Percentiles rank a stretch among this genome's conserved stretches.
phyloP scores from a whole-genome alignment of 2,113 vertebrate genomes.

The Anhinga rufa region DNA sequence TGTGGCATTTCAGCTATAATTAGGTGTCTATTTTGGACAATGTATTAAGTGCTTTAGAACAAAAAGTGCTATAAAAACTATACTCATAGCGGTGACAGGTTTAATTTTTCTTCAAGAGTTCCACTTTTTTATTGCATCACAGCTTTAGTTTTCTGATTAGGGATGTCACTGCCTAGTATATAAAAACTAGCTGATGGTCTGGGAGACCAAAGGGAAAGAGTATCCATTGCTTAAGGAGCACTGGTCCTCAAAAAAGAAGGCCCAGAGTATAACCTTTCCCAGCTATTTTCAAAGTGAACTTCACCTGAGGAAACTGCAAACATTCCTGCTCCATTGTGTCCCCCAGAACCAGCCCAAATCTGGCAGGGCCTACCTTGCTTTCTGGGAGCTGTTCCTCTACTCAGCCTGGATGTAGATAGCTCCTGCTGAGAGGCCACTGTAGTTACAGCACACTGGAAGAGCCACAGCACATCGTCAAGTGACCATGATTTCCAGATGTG shows the following conservation, averaged over 20 bases:
- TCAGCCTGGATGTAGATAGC: not conserved
- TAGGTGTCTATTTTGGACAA: not conserved
- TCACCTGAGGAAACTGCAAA: not conserved
- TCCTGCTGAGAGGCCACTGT: not conserved
- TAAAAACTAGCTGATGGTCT: not conserved
- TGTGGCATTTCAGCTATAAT: not conserved
- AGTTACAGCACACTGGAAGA: not conserved
- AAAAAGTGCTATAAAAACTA: constrained; percentile 45
- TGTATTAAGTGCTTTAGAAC: constrained; percentile 29
- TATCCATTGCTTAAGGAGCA: not conserved
- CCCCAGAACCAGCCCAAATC: not conserved
- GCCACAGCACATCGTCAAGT: not conserved
- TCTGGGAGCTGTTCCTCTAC: not conserved
- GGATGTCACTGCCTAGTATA: not conserved
- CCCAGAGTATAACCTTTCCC: not conserved
- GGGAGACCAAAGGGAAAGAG: not conserved
- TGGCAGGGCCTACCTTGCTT: not conserved
- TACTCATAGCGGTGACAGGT: not conserved
- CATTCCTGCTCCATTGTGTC: rapidly evolving
- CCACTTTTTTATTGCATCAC: not conserved
- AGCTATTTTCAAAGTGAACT: not conserved
- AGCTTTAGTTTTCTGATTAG: not conserved
- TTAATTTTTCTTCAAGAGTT: not conserved
- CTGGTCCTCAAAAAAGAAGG: not conserved
- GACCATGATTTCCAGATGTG: not conserved